Percentiles rank a stretch among this genome's conserved stretches.
phyloP scores from a whole-genome alignment of 2,888 invertebrate species.

The Andricus curvator region DNA sequence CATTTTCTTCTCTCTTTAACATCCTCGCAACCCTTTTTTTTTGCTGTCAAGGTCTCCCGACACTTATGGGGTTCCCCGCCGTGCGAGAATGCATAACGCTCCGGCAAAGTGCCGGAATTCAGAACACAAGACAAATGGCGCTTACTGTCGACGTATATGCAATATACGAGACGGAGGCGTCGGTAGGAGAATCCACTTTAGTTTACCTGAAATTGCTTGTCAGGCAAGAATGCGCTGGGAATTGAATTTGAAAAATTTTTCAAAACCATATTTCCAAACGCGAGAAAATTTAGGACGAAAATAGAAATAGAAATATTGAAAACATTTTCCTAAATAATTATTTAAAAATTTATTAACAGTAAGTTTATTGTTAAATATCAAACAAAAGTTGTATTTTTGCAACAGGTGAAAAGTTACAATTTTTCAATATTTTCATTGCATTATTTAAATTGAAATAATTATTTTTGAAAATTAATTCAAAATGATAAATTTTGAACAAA shows the following conservation, averaged over 20 bases:
- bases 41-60: conserved; percentile 19
- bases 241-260: neutral
- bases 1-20: too few species aligned
- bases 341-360: too few species aligned
- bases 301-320: too few species aligned
- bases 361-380: too few species aligned
- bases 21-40: neutral
- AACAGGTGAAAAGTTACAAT: too few species aligned
- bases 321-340: too few species aligned
- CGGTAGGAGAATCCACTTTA: conserved; percentile 25
- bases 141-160: conserved; percentile 44
- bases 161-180: conserved; percentile 44
- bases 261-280: neutral
- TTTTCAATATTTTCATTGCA: too few species aligned
- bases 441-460: too few species aligned
- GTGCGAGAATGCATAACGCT: conserved; percentile 56
- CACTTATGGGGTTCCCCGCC: conserved; percentile 55
- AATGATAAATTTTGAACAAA: too few species aligned
- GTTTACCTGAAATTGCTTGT: conserved; percentile 37
- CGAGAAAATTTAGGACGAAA: neutral
- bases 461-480: too few species aligned
- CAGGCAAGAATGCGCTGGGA: conserved; percentile 3
- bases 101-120: conserved; percentile 50
- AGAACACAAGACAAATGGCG: conserved; percentile 49
- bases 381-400: too few species aligned